phyloP scores from a whole-genome alignment of 2,113 vertebrate genomes.

The Anarhynchus alexandrinus region DNA sequence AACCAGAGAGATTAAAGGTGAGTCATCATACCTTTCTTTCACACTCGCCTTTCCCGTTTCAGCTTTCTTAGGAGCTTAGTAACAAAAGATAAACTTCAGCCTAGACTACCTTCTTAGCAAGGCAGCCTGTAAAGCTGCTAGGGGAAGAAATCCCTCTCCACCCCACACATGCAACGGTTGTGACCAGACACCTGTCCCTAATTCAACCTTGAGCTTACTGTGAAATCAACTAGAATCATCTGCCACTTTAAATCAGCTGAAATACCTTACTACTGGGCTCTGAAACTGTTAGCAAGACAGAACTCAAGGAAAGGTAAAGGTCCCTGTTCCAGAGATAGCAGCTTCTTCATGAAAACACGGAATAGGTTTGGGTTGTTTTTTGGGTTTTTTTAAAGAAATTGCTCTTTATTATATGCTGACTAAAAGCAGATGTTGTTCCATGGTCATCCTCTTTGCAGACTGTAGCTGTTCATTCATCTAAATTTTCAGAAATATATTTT shows the following conservation, averaged over 20 bases:
- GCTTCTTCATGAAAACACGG: neutral
- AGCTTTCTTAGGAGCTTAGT: neutral
- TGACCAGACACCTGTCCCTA: neutral
- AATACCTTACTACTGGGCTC: neutral
- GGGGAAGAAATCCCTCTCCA: neutral
- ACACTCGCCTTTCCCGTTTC: neutral
- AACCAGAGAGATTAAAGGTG: neutral
- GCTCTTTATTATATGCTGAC: neutral
- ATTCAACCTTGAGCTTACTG: neutral
- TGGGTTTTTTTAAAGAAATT: neutral
- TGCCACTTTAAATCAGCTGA: neutral
- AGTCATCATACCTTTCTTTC: neutral
- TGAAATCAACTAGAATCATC: neutral
- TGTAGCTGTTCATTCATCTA: neutral
- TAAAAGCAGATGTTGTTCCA: neutral
- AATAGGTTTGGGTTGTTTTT: fast-evolving
- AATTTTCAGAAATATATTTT: neutral
- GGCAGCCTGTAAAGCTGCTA: neutral
- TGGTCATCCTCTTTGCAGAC: neutral
- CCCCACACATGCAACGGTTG: fast-evolving
- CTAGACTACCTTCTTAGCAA: neutral
- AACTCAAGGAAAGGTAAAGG: neutral
- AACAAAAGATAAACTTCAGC: neutral
- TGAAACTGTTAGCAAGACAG: neutral
- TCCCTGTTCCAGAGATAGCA: neutral